These are phyloP conservation scores for Siderastrea siderea DNA, from an alignment of 92 coral and sea anemone genomes.

Conservation along the genomic window DNA sequence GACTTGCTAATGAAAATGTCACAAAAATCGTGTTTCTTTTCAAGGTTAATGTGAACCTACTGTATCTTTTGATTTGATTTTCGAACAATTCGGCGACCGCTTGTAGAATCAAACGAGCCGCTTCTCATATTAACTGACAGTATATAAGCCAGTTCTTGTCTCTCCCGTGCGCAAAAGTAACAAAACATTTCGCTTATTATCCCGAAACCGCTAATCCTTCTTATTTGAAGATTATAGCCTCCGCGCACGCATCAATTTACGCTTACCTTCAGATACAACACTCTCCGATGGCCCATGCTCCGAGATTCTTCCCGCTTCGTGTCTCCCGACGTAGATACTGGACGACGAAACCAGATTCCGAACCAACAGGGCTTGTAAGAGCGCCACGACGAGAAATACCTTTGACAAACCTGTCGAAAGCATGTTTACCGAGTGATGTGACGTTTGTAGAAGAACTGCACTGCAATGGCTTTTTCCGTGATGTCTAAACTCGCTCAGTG, in stretches of 20 bases:
- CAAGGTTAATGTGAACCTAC: not conserved
- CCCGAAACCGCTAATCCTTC: slow-evolving; percentile 17
- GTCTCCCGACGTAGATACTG: slow-evolving; percentile 50
- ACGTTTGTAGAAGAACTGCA: not conserved
- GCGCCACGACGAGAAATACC: not conserved
- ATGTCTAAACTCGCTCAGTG: not conserved
- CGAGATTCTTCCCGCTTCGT: slow-evolving; percentile 28
- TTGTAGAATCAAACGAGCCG: too few relatives aligned
- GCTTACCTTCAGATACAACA: slow-evolving; percentile 34
- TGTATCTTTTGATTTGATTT: too few relatives aligned
- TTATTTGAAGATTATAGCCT: not conserved
- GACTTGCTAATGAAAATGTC: not conserved
- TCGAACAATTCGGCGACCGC: too few relatives aligned
- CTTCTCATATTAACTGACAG: too few relatives aligned
- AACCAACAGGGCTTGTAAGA: not conserved
- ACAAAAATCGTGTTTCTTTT: not conserved
- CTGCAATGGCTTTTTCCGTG: not conserved
- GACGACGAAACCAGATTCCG: slow-evolving; percentile 13
- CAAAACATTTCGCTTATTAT: not conserved
- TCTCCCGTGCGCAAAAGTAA: not conserved
- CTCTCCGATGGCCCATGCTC: slow-evolving; percentile 26
- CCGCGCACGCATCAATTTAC: not conserved
- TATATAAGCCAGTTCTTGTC: not conserved
- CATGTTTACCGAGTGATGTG: slow-evolving; percentile 9
- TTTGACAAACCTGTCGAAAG: slow-evolving; percentile 9